Evolutionary conservation across 2,797 vertebrate genomes (phyloP), one percentile per base, ranked within the genome.

Genomic region (Rhadinocentrus ornatus): DNA sequence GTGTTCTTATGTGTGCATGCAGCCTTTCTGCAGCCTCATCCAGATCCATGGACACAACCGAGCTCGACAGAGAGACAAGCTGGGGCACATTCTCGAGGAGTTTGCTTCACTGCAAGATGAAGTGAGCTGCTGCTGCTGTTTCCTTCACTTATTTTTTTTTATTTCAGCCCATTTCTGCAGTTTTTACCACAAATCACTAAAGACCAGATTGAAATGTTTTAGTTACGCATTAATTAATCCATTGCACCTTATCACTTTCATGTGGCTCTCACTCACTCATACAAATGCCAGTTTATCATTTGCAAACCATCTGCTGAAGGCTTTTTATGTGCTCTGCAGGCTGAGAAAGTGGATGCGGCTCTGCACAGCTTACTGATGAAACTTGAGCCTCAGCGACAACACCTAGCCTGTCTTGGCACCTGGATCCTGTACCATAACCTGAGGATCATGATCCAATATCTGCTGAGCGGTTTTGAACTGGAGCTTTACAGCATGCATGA

Each of bases 401-500:
- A 99, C 88, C 90, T 99, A 75, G 97, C 97, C 52, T 99, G 97
- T 78, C 93, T 99, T 60, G 97, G 98, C 61, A 99, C 98, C 48
- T 99, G 98, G 98, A 96, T 99, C 77, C 96, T 99, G 13, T 99
- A 99, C 82, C 98, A 99, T 86, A 99, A 97, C 90, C 95, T 99
- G 82, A 95, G 96, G 59, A 98, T 99, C 86, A 99, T 99, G 98
- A 97, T 99, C 91, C 98, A 99, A 79, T 99, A 99, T 91, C 95
- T 99, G 85, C 94, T 99, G 80, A 99, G 98, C 55, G 98, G 98
- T 83, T 99, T 99, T 77, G 98, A 99, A 78, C 91, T 99, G 88
- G 98, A 99, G 80, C 96, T 99, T 46, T 99, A 99, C 93, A 99
- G 97, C 91, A 99, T 99, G 97, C 98, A 99, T 6, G 98, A 99